Evolutionary conservation across 1,140 invertebrate genomes (phyloP), one percentile per base, ranked within the genome.

Genomic region (Coelopa frigida): DNA sequence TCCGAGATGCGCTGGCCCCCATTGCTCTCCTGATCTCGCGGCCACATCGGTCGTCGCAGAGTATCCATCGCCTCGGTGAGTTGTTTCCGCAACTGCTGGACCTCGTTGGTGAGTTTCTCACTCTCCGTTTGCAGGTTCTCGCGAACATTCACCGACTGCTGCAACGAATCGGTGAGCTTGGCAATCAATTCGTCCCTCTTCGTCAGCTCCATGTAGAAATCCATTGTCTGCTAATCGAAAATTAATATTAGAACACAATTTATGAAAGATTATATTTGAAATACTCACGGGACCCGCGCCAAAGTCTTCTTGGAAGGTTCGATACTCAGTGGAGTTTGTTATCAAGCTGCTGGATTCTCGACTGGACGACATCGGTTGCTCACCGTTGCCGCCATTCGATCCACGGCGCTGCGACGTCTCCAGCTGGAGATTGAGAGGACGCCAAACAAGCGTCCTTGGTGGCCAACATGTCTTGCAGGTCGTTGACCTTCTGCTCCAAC

Each of bases 41-140:
- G 68, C 72, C 48, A 68, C 8, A 4, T 64, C 64, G 5, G 31
- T 2, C 55, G 54, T 6, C 55, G 71, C 48, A 31, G 63, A 37
- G 35, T 66, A 44, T 59, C 57, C 1, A 78, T 63, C 1, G 71
- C 73, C 40, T 81, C 75, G 17, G 70, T 74, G 0, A 81, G 60
- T 36, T 74, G 67, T 46, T 77, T 72, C 22, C 81, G 77, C 14
- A 84, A 55, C 12, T 76, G 67, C 2, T 75, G 70, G 14, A 84
- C 75, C 57, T 85, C 81, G 1, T 72, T 70, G 37, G 73, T 74
- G 2, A 84, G 76, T 33, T 75, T 68, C 2, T 78, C 72, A 22
- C 80, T 74, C 33, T 83, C 79, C 24, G 59, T 54, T 55, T 76
- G 77, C 6, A 85, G 65, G 26, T 79, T 70, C 27, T 78, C 73